Percentiles rank a stretch among this genome's conserved stretches.
These are phyloP conservation scores for Cetoscarus ocellatus DNA, from an alignment of 2,797 vertebrate species.

Conservation along the genomic window DNA sequence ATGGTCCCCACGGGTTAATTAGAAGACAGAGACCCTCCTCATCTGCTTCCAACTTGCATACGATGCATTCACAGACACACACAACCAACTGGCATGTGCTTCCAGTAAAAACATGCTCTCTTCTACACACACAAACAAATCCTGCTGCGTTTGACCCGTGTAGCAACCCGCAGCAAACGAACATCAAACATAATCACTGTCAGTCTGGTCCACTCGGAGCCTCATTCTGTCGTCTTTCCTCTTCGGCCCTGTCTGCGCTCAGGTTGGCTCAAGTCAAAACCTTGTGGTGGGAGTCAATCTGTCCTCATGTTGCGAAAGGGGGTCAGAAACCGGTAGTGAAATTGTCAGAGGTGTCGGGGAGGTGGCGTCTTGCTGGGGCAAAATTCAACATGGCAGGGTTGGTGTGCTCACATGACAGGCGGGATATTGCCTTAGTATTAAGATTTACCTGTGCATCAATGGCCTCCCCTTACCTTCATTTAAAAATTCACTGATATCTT, in stretches of 20 bases:
- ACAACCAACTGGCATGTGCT: constrained; percentile 25
- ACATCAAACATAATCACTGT: constrained; percentile 72
- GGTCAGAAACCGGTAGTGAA: constrained; percentile 41
- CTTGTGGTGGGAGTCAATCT: constrained; percentile 63
- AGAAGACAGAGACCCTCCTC: constrained; percentile 65
- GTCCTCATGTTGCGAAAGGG: constrained; percentile 36
- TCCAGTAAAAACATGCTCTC: constrained; percentile 23
- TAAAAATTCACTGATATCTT: neutral
- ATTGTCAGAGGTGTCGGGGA: constrained; percentile 65
- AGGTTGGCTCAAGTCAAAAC: constrained; percentile 71
- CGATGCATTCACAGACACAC: constrained; percentile 51
- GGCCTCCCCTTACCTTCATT: constrained; percentile 2
- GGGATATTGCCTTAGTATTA: constrained; percentile 8
- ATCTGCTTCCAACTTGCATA: constrained; percentile 67
- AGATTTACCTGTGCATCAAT: constrained; percentile 30
- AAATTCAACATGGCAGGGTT: constrained; percentile 59
- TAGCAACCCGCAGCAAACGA: constrained; percentile 45
- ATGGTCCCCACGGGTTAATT: constrained; percentile 81
- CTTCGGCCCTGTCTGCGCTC: constrained; percentile 54
- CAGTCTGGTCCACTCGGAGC: constrained; percentile 47
- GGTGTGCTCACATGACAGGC: constrained; percentile 54
- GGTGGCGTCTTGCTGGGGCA: constrained; percentile 23
- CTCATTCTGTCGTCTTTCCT: constrained; percentile 54
- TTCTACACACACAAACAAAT: constrained; percentile 40
- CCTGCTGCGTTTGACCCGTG: constrained; percentile 51